phyloP scores from a whole-genome alignment of 2,797 vertebrate genomes.

The Odontamblyopus lacepedii region DNA sequence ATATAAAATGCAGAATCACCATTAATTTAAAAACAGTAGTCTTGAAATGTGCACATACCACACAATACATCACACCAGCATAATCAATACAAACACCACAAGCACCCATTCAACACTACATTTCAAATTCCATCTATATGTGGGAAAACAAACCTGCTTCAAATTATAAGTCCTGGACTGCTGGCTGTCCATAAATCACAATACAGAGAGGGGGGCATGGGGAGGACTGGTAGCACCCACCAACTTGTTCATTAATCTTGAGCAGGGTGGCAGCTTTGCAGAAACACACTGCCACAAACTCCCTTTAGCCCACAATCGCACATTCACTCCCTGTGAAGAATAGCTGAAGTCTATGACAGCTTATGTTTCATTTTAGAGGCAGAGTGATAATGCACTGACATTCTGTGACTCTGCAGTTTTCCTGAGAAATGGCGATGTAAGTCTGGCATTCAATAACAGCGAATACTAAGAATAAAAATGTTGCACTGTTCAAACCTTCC shows the following conservation, averaged over 20 bases:
- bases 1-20: constrained; percentile 27
- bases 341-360: constrained; percentile 26
- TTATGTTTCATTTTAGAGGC: constrained; percentile 46
- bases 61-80: constrained; percentile 29
- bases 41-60: constrained; percentile 18
- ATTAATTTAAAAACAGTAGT: constrained; percentile 38
- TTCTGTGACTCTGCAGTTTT: constrained; percentile 3
- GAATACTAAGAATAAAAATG: constrained; percentile 1
- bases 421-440: constrained; percentile 17
- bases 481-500: neutral
- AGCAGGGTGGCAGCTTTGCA: constrained; percentile 55
- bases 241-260: constrained; percentile 80
- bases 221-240: constrained; percentile 57
- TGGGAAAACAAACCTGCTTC: constrained; percentile 78
- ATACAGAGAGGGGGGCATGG: constrained; percentile 51
- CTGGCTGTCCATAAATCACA: constrained; percentile 80
- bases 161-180: constrained; percentile 76
- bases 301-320: constrained; percentile 39
- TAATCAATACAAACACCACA: constrained; percentile 58
- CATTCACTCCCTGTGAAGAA: constrained; percentile 51
- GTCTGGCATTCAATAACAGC: constrained; percentile 11
- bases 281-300: constrained; percentile 57
- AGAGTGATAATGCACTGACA: constrained; percentile 42
- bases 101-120: constrained; percentile 74
- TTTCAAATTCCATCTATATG: constrained; percentile 81